Conservation (phyloP, 2,888 invertebrate genomes). For the Fissipunctia ypsillon region DNA sequence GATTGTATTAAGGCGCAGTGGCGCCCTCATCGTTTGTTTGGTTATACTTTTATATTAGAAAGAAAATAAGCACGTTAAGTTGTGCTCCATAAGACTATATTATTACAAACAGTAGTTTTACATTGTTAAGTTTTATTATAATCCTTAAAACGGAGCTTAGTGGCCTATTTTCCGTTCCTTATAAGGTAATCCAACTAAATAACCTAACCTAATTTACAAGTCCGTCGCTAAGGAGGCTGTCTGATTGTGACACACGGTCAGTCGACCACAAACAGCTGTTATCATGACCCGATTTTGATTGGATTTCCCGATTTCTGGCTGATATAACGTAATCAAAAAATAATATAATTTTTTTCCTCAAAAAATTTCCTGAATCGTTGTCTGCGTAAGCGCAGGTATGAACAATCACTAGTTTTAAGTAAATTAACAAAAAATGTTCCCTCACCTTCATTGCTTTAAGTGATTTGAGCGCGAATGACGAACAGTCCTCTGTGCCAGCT, state of each 20-base stretch:
- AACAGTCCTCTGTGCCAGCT: slow-evolving; percentile 64
- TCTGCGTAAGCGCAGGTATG: slow-evolving; percentile 20
- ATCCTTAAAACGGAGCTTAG: no score
- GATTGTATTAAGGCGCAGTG: no score
- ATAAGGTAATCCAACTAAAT: no score
- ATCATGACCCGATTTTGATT: slow-evolving; percentile 40
- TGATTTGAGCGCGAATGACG: slow-evolving; percentile 68
- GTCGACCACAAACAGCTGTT: neutral
- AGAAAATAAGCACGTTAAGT: no score
- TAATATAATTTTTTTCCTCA: slow-evolving; percentile 6
- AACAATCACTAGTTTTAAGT: slow-evolving; percentile 49
- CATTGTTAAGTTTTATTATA: no score
- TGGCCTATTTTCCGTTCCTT: no score
- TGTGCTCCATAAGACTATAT: no score
- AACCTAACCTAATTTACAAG: no score
- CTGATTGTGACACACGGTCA: slow-evolving; percentile 5
- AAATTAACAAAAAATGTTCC: slow-evolving; percentile 62
- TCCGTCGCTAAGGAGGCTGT: neutral
- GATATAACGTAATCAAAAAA: slow-evolving; percentile 14
- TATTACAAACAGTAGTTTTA: no score
- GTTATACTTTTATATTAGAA: no score
- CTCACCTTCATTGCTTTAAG: slow-evolving; percentile 77
- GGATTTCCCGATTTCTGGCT: slow-evolving; percentile 16
- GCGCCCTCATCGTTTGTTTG: no score
- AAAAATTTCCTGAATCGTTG: slow-evolving; percentile 17